Conservation (phyloP, 2,888 invertebrate species). For the Erebia palarica region DNA sequence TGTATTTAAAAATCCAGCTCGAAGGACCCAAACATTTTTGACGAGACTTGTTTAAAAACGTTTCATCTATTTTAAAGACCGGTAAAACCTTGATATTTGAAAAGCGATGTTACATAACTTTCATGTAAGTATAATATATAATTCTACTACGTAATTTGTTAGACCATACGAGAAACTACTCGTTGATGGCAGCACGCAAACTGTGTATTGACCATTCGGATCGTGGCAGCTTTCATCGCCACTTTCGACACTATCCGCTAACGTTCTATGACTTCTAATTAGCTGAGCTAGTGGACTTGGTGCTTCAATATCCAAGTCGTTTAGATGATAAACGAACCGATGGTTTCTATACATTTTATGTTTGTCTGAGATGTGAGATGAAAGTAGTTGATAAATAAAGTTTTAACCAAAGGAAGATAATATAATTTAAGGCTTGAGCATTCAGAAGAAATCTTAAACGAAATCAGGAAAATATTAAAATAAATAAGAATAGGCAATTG, state of each 20-base stretch:
- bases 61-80: not conserved
- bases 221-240: constrained; percentile 72
- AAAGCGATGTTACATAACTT: constrained; percentile 39
- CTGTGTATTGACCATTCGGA: constrained; percentile 67
- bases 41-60: too few relatives aligned
- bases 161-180: constrained; percentile 49
- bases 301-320: constrained; percentile 35
- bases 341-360: not conserved
- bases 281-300: constrained; percentile 42
- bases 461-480: too few relatives aligned
- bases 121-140: constrained; percentile 17
- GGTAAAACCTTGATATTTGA: not conserved
- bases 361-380: not conserved
- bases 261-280: constrained; percentile 72
- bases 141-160: constrained; percentile 40
- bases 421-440: too few relatives aligned
- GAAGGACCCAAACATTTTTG: not conserved
- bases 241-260: constrained; percentile 66
- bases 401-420: too few relatives aligned
- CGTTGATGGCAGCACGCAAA: constrained; percentile 53
- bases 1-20: constrained; percentile 2
- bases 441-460: too few relatives aligned
- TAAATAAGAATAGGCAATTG: too few relatives aligned
- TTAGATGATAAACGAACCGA: not conserved
- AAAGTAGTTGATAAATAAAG: too few relatives aligned